phyloP scores from a whole-genome alignment of 2,888 invertebrate species.

The Phalangium opilio region DNA sequence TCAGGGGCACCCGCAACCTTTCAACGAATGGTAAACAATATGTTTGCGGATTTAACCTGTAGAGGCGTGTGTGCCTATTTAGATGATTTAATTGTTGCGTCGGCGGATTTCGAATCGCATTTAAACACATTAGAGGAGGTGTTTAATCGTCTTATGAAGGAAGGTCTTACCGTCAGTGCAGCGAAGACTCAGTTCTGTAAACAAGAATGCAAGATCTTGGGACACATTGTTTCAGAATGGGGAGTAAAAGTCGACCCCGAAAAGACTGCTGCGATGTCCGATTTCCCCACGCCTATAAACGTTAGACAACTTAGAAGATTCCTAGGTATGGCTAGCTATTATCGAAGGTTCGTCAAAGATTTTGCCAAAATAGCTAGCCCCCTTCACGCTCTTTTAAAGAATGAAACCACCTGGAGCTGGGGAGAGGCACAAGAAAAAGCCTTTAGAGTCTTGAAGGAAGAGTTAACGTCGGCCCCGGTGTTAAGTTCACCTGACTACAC shows the following conservation, averaged over 20 bases:
- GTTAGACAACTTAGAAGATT: slow-evolving; percentile 1
- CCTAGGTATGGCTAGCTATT: slow-evolving; percentile 2
- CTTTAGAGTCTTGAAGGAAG: slow-evolving; percentile 8
- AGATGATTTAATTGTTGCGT: slow-evolving; percentile 20
- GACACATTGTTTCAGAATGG: slow-evolving; percentile 7
- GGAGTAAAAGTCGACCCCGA: slow-evolving; percentile 5
- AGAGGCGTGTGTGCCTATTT: slow-evolving; percentile 18
- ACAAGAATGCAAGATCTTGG: slow-evolving; percentile 9
- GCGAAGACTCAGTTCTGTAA: slow-evolving; percentile 18
- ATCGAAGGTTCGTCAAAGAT: slow-evolving; percentile 5
- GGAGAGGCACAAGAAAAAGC: not conserved
- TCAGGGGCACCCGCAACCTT: slow-evolving; percentile 21
- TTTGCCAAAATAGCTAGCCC: slow-evolving; percentile 3
- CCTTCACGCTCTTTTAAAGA: slow-evolving; percentile 7
- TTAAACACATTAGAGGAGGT: slow-evolving; percentile 9
- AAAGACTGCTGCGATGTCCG: not conserved
- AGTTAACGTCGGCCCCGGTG: slow-evolving; percentile 12
- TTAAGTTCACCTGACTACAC: slow-evolving; percentile 18
- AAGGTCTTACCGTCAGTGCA: slow-evolving; percentile 17
- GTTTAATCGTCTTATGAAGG: slow-evolving; percentile 14
- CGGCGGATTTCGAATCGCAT: slow-evolving; percentile 17
- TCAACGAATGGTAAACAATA: slow-evolving; percentile 20
- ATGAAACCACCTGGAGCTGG: slow-evolving; percentile 8
- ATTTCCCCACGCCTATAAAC: slow-evolving; percentile 13
- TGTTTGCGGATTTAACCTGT: slow-evolving; percentile 16